Conservation (phyloP, 2,888 invertebrate genomes). For the Acanthococcus lagerstroemiae region DNA sequence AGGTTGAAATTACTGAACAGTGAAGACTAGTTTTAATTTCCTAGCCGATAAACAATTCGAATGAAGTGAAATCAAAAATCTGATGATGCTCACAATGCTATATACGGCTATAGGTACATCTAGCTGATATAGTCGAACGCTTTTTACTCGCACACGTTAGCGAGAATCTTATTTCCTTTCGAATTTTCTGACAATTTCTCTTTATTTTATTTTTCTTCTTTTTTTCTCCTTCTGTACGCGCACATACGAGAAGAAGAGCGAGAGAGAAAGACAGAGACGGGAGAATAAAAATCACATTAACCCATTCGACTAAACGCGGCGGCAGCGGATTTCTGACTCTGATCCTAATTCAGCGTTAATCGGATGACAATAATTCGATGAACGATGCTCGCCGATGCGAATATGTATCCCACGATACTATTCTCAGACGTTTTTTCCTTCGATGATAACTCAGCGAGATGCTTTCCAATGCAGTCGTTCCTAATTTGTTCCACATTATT, state of each 20-base stretch:
- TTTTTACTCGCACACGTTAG: too few species aligned
- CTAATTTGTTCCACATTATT: slow-evolving; percentile 2
- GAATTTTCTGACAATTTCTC: slow-evolving; percentile 24
- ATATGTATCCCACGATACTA: slow-evolving; percentile 25
- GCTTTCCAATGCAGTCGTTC: slow-evolving; percentile 18
- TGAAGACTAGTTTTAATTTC: too few species aligned
- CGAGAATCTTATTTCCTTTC: neutral
- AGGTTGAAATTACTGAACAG: too few species aligned
- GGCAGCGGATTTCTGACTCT: slow-evolving; percentile 20
- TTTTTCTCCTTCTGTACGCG: neutral
- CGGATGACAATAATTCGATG: slow-evolving; percentile 30
- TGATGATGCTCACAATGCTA: too few species aligned
- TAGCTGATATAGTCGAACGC: too few species aligned
- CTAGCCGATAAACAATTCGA: too few species aligned
- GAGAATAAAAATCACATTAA: slow-evolving; percentile 28
- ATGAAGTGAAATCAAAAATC: too few species aligned
- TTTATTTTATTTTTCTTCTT: neutral
- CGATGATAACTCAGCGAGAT: slow-evolving; percentile 16
- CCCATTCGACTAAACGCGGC: slow-evolving; percentile 22
- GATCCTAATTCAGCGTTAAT: slow-evolving; percentile 28
- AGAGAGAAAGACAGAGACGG: neutral
- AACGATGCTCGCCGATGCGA: slow-evolving; percentile 27
- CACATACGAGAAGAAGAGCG: neutral
- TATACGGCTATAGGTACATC: too few species aligned
- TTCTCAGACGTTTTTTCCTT: slow-evolving; percentile 24